These are phyloP conservation scores for Brachionus calyciflorus DNA, from an alignment of 1,140 invertebrate genomes.

Conservation along the genomic window DNA sequence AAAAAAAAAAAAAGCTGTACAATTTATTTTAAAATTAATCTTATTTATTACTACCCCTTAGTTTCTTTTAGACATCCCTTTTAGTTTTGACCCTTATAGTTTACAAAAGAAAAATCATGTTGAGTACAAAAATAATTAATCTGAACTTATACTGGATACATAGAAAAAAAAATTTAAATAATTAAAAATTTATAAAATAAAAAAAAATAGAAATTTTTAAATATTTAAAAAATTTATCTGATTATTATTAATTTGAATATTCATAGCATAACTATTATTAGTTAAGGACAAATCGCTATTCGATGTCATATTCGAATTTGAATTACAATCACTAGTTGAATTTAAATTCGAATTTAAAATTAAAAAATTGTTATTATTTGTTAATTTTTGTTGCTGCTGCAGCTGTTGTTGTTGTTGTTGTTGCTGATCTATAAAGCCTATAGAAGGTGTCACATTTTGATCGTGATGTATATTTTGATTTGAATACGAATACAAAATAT, in stretches of 20 bases:
- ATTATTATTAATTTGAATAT: too few relatives aligned
- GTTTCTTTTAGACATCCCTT: too few relatives aligned
- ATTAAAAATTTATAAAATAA: background rate
- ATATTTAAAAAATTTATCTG: conserved; percentile 37
- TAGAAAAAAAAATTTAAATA: background rate
- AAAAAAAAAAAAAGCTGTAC: too few relatives aligned
- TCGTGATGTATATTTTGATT: background rate
- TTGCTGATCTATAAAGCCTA: background rate
- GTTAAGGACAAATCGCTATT: conserved; percentile 7
- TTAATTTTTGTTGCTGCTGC: conserved; percentile 15
- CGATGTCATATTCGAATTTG: conserved; percentile 31
- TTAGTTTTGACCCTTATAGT: too few relatives aligned
- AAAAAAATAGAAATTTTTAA: background rate
- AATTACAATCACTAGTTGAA: conserved; percentile 25
- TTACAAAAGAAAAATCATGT: too few relatives aligned
- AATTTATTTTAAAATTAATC: too few relatives aligned
- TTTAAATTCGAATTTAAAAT: background rate
- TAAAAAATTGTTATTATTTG: background rate
- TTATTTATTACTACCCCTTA: too few relatives aligned
- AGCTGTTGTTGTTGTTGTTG: too few relatives aligned
- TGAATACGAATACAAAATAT: background rate
- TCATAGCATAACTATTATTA: background rate
- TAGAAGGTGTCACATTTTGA: background rate
- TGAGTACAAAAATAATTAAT: too few relatives aligned
- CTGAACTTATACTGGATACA: too few relatives aligned